Base-by-base conservation (phyloP, 2,113 vertebrate species). In the Emydocephalus ijimae region DNA sequence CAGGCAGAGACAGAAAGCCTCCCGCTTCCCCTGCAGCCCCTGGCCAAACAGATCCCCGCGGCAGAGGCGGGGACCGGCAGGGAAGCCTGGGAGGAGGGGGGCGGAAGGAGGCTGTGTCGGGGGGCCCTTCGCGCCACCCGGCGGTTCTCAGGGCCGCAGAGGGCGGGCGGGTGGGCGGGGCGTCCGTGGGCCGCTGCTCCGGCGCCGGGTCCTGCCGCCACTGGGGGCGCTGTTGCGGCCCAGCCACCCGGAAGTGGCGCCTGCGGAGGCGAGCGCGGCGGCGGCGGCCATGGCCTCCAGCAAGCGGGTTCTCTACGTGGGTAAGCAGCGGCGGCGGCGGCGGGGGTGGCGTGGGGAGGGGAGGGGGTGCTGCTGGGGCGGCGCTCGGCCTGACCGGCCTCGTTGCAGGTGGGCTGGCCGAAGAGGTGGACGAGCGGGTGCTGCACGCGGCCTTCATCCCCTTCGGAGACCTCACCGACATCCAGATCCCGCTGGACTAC, bases 401-500 rank as follows among this genome's bases (percentile, higher is more conserved):
- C 7, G 8, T 94, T 92, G 86, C 96, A 99, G 99, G 99, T 86
- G 99, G 99, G 4, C 96, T 99, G n/a, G 99, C 99, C 2, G 99
- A 99, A 86, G 99, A 99, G 93, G 99, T 99, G 95, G 99, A 99
- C 23, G 99, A 99, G 97, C 99, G 99, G 93, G 99, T 99, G 0
- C 96, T 99, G 26, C 99, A 99, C 91, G 99, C 99, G 0, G 99
- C 99, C 2, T 99, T 99, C 92, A 99, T 99, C 95, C 99, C 99
- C 4, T 99, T 99, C 94, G 99, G 99, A 23, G 99, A 99, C 96
- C 97, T 99, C 94, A 99, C 98, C 43, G 99, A 99, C 97, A 99
- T 99, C 97, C 99, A 99, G 97, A 99, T 99, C 92, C 99, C 99
- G 0, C 96, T 99, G 94, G 99, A 99, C 96, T 99, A 99, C 98